Evolutionary conservation across 2,888 invertebrate species (phyloP), one percentile per base, ranked within the genome.

Genomic region (Zootermopsis nevadensis): DNA sequence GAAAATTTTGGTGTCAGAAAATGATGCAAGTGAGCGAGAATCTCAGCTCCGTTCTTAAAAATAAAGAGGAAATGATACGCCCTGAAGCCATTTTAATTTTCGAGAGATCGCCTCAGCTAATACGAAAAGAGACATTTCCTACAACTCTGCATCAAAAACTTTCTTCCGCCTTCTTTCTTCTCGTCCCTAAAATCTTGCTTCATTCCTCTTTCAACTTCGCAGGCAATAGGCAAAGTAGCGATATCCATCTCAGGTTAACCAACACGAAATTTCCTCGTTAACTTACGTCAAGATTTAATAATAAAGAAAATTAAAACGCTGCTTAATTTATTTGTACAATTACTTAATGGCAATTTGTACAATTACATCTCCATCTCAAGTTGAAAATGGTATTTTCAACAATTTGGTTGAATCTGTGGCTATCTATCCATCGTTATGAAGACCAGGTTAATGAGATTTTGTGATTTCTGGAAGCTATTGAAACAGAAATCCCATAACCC

Each of bases 71-170:
- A 79, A 79, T 79, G 79, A 66, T 79, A 38, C 35, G 38, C 83
- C 89, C 87, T 84, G 86, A 86, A 89, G 89, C 89, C 87, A 89
- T 89, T 89, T 89, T 89, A 89, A 89, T 89, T 89, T 89, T 89
- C 89, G 88, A 89, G 89, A 89, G 89, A 89, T 88, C 76, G 76
- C 74, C 60, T 66, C 38, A n/a, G 42, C 42, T 76, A 82, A 74
- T 82, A 30, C 48, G 55, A 55, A 76, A 55, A 76, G 42, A 48
- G 53, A 82, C 76, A 74, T 76, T 82, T 82, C 55, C 69, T 82
- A 48, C 53, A 38, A 74, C 82, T 82, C 55, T 74, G 53, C 74
- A 33, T 82, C 74, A 82, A 55, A 55, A 35, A 31, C 35, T 55
- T 76, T 27, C 33, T 42, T 55, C 81, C 10, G 6, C 33, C 31